Base-by-base conservation (phyloP, 2,888 invertebrate genomes). In the Plebejus anna region DNA sequence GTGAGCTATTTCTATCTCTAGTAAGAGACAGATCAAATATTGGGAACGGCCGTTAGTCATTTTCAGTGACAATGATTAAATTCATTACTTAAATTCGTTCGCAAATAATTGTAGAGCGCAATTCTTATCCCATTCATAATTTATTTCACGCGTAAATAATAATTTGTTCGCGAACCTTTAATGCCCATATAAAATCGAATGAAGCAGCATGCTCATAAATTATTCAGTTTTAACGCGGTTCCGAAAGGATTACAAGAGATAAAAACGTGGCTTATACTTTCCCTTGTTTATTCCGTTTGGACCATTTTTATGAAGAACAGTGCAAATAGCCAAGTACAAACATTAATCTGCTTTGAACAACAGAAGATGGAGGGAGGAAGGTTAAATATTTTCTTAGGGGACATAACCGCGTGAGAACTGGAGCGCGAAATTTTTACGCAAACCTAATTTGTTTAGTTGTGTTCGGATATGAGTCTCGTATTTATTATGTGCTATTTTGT, bases 331-430 rank as follows among this genome's bases (percentile, higher is more conserved):
- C 85, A 82, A 84, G 88, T 83, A 90, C 91, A 93, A 94, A 93
- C 93, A 94, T 92, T 93, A 93, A 93, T 93, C 94, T 92, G 89
- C 90, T 91, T 90, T 89, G 91, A 89, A 91, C 90, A 92, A 90
- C 92, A 88, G 87, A 88, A 89, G 90, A 92, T 90, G 91, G 90
- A 90, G 92, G 91, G 91, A 88, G 89, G 84, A 80, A 80, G 81
- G 84, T 89, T 88, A 88, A 93, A 93, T 93, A 90, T 94, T 94
- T 84, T 90, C 86, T 89, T 90, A 89, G 90, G 93, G 92, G 93
- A 93, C 93, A 90, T 83, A 84, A 88, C 85, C 89, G 88, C 87
- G 82, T 84, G 82, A 87, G 92, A 94, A 93, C 92, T 92, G 92
- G 93, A 90, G 93, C 94, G 92, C 91, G 90, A 83, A 84, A 93